Evolutionary conservation across 2,888 invertebrate genomes (phyloP).

Genomic region (Zhuqinia jingwanae): DNA sequence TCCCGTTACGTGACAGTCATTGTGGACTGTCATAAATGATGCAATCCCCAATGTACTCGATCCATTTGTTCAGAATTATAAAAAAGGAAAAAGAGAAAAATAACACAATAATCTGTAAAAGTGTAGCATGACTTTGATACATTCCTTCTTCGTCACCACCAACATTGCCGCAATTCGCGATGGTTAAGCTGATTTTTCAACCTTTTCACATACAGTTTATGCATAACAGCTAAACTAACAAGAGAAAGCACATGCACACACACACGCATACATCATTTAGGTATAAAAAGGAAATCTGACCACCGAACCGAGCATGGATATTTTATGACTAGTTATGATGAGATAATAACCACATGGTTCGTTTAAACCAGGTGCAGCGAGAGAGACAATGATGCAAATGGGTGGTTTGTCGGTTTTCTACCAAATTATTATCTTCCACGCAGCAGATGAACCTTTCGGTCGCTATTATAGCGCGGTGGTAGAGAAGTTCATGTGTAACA

Average conservation of each 20-base stretch:
- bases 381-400: constrained; percentile 28
- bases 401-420: constrained; percentile 32
- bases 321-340: constrained; percentile 50
- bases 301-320: constrained; percentile 47
- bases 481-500: not conserved
- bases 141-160: not conserved
- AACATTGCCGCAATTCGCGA: not conserved
- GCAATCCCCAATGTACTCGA: not conserved
- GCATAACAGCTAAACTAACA: constrained; percentile 4
- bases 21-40: constrained; percentile 33
- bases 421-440: constrained; percentile 18
- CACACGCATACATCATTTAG: not conserved
- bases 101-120: not conserved
- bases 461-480: not conserved
- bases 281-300: constrained; percentile 26
- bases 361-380: constrained; percentile 24
- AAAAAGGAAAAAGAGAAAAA: too few species aligned
- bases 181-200: not conserved
- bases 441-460: constrained; percentile 20
- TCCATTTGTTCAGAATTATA: constrained; percentile 21
- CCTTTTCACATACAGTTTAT: not conserved
- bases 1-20: constrained; percentile 32
- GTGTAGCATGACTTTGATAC: not conserved
- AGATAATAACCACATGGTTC: constrained; percentile 43
- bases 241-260: constrained; percentile 19